A percentile compares a stretch with the other conserved stretches of the same genome.
phyloP scores from a whole-genome alignment of 1,140 invertebrate species.

The Planococcus citri region DNA sequence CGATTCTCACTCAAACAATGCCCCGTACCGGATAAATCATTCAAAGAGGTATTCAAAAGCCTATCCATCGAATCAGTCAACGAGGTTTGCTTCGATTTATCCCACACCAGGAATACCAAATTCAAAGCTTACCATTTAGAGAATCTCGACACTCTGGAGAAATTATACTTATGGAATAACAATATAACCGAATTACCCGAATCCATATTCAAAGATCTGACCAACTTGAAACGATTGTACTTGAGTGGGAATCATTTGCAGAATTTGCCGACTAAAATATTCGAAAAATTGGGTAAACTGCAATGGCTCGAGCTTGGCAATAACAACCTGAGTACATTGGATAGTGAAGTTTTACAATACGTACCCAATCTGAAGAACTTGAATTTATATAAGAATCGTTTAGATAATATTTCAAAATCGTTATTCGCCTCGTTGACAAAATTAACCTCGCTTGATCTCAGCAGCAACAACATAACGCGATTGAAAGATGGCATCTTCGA shows the following conservation, averaged over 20 bases:
- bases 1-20: neutral
- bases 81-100: neutral
- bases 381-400: neutral
- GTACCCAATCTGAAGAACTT: neutral
- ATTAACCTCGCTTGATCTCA: neutral
- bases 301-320: neutral
- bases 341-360: neutral
- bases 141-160: neutral
- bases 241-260: slow-evolving; percentile 53
- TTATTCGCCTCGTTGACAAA: neutral
- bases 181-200: neutral
- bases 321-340: neutral
- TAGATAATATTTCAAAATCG: neutral
- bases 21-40: neutral
- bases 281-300: neutral
- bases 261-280: neutral
- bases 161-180: neutral
- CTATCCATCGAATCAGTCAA: neutral
- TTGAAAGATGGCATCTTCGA: neutral
- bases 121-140: neutral
- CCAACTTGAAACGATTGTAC: slow-evolving; percentile 65
- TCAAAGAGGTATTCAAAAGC: neutral
- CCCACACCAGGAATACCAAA: neutral
- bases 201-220: slow-evolving; percentile 60
- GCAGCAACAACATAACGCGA: neutral